Conservation (phyloP, 2,113 vertebrate genomes). For the Pseudolaguvia tuberculata region DNA sequence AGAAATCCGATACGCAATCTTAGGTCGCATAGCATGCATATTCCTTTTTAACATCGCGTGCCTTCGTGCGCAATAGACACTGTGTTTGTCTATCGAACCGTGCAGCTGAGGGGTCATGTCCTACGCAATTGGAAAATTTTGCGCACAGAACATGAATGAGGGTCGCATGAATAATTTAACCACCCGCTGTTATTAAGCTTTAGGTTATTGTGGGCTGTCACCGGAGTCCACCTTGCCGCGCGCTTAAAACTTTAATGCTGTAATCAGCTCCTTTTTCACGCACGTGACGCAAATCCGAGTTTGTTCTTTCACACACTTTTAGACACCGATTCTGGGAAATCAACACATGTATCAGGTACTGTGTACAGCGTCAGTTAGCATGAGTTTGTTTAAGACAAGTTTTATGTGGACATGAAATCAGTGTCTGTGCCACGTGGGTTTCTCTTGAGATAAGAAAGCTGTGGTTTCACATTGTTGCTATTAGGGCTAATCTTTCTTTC, state of each 20-base stretch:
- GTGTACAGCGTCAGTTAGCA: background rate
- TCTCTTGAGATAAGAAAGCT: background rate
- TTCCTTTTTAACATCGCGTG: background rate
- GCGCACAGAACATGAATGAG: slow-evolving; percentile 60
- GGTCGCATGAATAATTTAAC: slow-evolving; percentile 64
- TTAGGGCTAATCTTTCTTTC: background rate
- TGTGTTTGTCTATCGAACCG: background rate
- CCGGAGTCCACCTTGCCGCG: slow-evolving; percentile 55
- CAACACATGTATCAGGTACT: slow-evolving; percentile 11
- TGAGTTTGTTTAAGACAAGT: background rate
- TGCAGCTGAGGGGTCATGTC: slow-evolving; percentile 59
- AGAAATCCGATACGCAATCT: background rate
- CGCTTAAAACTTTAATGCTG: slow-evolving; percentile 58
- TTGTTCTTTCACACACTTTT: slow-evolving; percentile 49
- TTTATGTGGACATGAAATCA: background rate
- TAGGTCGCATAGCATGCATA: background rate
- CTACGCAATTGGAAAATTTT: slow-evolving; percentile 69
- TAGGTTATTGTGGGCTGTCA: slow-evolving; percentile 57
- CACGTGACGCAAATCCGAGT: slow-evolving; percentile 46
- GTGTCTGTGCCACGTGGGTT: background rate
- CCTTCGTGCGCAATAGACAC: background rate
- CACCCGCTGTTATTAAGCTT: slow-evolving; percentile 49
- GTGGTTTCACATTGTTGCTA: background rate
- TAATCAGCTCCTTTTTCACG: slow-evolving; percentile 54
- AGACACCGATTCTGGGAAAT: slow-evolving; percentile 36